Evolutionary conservation across 2,113 vertebrate genomes (phyloP).

Genomic region (Todiramphus chloris): DNA sequence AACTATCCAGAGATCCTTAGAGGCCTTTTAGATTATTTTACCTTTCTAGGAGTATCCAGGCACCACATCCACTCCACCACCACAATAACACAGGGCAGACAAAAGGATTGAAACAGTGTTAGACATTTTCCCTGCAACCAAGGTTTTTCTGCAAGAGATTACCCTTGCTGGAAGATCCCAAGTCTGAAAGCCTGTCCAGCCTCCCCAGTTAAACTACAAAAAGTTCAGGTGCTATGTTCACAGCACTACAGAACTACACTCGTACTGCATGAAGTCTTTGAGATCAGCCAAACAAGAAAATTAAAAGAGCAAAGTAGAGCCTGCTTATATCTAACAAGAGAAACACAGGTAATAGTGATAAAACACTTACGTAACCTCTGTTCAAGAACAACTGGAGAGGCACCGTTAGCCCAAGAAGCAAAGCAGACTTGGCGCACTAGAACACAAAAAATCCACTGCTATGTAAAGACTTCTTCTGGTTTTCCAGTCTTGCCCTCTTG

Average conservation of each 20-base stretch:
- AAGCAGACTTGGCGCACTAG: neutral
- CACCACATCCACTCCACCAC: too few species aligned
- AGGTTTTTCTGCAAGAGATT: neutral
- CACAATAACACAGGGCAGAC: neutral
- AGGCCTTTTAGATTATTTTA: neutral
- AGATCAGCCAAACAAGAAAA: neutral
- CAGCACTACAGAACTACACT: neutral
- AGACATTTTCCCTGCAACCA: neutral
- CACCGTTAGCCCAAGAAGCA: neutral
- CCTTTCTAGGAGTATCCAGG: neutral
- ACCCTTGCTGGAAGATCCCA: neutral
- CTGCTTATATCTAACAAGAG: neutral
- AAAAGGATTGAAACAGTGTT: neutral
- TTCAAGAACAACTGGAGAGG: neutral
- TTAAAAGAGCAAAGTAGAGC: neutral
- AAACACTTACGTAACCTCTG: neutral
- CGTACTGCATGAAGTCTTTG: neutral
- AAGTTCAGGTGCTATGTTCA: neutral
- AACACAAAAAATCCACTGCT: neutral
- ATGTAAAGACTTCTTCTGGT: neutral
- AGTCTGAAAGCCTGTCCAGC: neutral
- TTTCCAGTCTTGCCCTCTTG: neutral
- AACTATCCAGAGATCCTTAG: neutral
- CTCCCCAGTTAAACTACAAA: neutral
- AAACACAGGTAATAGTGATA: neutral